phyloP scores from a whole-genome alignment of 2,113 vertebrate genomes.

The Podarcis raffonei region DNA sequence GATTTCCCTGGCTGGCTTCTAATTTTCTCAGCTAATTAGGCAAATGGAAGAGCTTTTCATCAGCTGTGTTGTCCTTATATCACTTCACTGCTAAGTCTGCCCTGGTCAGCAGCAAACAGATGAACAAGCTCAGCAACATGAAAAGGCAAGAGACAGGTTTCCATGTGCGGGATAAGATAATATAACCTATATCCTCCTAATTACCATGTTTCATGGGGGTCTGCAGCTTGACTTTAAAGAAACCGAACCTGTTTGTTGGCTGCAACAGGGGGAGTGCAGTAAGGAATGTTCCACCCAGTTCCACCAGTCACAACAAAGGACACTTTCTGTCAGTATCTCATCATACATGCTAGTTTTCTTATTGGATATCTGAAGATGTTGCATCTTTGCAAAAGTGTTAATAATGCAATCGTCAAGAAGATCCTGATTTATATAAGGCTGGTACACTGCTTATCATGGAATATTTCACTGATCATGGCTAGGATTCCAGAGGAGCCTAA shows the following conservation, averaged over 20 bases:
- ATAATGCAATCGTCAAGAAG: not conserved
- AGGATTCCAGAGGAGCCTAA: not conserved
- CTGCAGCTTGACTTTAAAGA: not conserved
- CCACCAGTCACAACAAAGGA: not conserved
- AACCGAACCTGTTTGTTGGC: not conserved
- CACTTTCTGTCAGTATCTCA: not conserved
- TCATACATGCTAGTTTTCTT: not conserved
- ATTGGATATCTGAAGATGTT: not conserved
- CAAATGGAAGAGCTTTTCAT: not conserved
- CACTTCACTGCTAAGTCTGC: not conserved
- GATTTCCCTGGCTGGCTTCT: not conserved
- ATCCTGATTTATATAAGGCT: not conserved
- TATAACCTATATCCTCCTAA: not conserved
- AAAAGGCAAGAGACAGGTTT: not conserved
- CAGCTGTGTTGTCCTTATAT: not conserved
- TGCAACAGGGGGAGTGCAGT: not conserved
- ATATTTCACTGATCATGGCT: not conserved
- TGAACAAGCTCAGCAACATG: not conserved
- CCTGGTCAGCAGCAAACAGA: not conserved
- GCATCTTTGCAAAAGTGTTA: not conserved
- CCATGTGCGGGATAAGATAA: not conserved
- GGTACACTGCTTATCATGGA: not conserved
- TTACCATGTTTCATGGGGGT: not conserved
- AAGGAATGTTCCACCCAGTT: not conserved
- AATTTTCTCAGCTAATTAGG: not conserved